Percentiles rank a stretch among this genome's conserved stretches.
These are phyloP conservation scores for Apodemus sylvaticus DNA, from an alignment of 2,113 vertebrate species.

Conservation along the genomic window DNA sequence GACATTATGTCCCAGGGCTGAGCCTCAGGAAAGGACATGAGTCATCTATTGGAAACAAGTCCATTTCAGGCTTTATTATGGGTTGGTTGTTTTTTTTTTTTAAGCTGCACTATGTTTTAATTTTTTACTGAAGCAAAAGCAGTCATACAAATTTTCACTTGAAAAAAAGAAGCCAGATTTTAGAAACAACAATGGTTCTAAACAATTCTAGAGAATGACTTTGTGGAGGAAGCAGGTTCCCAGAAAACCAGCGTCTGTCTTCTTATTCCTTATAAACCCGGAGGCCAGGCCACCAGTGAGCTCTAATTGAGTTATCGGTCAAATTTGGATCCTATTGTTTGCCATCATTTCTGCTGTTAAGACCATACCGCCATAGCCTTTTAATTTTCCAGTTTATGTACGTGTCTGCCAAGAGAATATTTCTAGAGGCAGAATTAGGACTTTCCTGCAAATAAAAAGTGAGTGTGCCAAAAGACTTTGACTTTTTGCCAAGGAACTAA, in stretches of 20 bases:
- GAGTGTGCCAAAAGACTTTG: not conserved
- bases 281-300: not conserved
- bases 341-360: not conserved
- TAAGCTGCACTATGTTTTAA: not conserved
- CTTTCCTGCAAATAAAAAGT: not conserved
- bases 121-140: not conserved
- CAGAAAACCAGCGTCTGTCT: not conserved
- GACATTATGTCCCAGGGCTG: not conserved
- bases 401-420: not conserved
- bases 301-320: not conserved
- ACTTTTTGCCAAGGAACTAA: not conserved
- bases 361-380: not conserved
- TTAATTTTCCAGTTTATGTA: not conserved
- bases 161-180: not conserved
- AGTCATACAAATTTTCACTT: not conserved
- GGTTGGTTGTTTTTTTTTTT: not conserved
- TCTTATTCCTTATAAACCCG: not conserved
- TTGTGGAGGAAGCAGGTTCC: not conserved
- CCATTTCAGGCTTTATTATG: not conserved
- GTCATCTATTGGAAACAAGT: not conserved
- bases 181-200: not conserved
- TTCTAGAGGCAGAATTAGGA: not conserved
- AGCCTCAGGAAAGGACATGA: not conserved
- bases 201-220: not conserved
- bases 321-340: not conserved